Percentiles rank a stretch among this genome's conserved stretches.
Evolutionary conservation across 2,797 vertebrate species (phyloP).

Genomic region (Moxostoma hubbsi): DNA sequence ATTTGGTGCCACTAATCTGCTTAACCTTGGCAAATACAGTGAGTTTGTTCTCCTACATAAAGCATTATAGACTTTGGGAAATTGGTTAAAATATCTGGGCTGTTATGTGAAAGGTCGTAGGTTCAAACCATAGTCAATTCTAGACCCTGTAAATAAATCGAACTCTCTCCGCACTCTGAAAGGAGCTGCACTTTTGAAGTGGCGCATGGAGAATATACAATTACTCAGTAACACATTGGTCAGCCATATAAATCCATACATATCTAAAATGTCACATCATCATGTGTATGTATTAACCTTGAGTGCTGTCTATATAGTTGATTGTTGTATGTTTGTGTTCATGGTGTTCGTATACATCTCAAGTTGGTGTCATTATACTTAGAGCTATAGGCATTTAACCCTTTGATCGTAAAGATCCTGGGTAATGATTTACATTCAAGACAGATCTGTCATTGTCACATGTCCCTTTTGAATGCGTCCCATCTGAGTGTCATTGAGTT

Average conservation of each 20-base stretch:
- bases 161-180: too few species aligned
- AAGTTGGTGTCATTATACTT: slow-evolving; percentile 2
- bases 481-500: slow-evolving; percentile 21
- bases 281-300: not conserved
- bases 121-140: too few species aligned
- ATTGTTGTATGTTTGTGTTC: not conserved
- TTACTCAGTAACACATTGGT: not conserved
- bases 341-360: slow-evolving; percentile 3
- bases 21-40: too few species aligned
- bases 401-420: slow-evolving; percentile 15
- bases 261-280: slow-evolving; percentile 9
- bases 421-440: slow-evolving; percentile 38
- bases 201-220: too few species aligned
- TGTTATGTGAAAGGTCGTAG: too few species aligned
- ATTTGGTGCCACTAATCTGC: too few species aligned
- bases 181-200: too few species aligned
- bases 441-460: slow-evolving; percentile 37
- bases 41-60: too few species aligned
- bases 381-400: not conserved
- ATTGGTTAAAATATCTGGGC: too few species aligned
- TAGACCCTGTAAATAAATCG: too few species aligned
- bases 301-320: not conserved
- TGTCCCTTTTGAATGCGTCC: slow-evolving; percentile 32
- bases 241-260: not conserved
- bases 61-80: too few species aligned